Base-by-base conservation (phyloP, 2,113 vertebrate species). In the Furnarius figulus region DNA sequence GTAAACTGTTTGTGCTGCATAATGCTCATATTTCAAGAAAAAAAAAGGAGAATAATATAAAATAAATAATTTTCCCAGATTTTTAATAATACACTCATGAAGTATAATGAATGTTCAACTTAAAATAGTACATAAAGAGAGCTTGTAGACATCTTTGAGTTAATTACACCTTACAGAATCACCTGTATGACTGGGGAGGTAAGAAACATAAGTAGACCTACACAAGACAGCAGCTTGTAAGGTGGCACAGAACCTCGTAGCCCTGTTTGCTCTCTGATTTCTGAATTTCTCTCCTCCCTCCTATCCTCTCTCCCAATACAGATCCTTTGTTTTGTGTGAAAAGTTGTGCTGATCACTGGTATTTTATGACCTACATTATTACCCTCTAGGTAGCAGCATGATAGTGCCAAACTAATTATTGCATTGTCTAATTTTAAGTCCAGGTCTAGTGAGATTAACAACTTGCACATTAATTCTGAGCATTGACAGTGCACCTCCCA, bases 331-430 rank as follows among this genome's bases (percentile, higher is more conserved):
- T 97, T 98, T 96, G 76, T 87, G 72, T 66, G 83, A 88, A 91
- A 97, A 94, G 83, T 97, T 97, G 93, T 98, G 97, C 97, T 97
- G 97, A 97, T 97, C 97, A 91, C 94, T 97, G 95, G 93, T 97
- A 97, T 98, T 98, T 98, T 98, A 98, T 98, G 98, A 98, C 98
- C 98, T 98, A 98, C 97, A 98, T 98, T 98, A 98, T 98, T 98
- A 97, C 97, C 97, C 98, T 98, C 98, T 98, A 96, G 97, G 97
- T 97, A 98, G 97, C 92, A 96, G 97, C 98, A 98, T 93, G 97
- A 98, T 98, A 97, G 98, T 97, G 97, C 97, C 97, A 98, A 98
- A 98, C 98, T 98, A 98, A 98, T 98, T 98, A 98, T 98, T 98
- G 96, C 98, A 97, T 98, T 98, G 97, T 98, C 98, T 98, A 98